These are phyloP conservation scores for Galemys pyrenaicus DNA, from an alignment of 2,113 vertebrate genomes.

Conservation along the genomic window DNA sequence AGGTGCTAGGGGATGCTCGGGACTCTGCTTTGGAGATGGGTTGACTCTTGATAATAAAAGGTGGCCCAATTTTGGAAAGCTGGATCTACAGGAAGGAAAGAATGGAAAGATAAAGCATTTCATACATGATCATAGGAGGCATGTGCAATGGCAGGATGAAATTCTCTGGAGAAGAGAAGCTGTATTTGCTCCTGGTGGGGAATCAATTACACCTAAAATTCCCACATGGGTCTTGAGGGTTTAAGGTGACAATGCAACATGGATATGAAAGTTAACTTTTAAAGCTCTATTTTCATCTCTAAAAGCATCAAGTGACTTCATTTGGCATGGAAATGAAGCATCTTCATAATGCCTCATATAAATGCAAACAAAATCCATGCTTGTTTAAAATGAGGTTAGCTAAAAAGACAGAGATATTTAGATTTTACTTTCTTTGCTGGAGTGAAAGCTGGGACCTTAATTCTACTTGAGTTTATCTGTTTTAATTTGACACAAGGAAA, in stretches of 20 bases:
- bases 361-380: not conserved
- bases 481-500: conserved; percentile 3
- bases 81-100: conserved; percentile 86
- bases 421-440: conserved; percentile 15
- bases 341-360: not conserved
- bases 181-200: not conserved
- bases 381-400: not conserved
- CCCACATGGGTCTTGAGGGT: not conserved
- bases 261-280: not conserved
- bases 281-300: conserved; percentile 23
- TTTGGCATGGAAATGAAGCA: not conserved
- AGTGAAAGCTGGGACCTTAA: not conserved
- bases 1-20: conserved; percentile 82
- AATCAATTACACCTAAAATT: not conserved
- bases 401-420: not conserved
- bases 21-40: conserved; percentile 88
- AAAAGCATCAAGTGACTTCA: conserved; percentile 9
- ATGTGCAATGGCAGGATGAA: fast-evolving
- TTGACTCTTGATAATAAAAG: conserved; percentile 91
- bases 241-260: not conserved
- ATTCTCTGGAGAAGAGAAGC: not conserved
- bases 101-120: not conserved
- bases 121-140: not conserved
- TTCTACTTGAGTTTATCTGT: not conserved
- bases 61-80: conserved; percentile 90